phyloP scores from a whole-genome alignment of 92 coral and sea anemone genomes.

The Zoanthus sociatus region DNA sequence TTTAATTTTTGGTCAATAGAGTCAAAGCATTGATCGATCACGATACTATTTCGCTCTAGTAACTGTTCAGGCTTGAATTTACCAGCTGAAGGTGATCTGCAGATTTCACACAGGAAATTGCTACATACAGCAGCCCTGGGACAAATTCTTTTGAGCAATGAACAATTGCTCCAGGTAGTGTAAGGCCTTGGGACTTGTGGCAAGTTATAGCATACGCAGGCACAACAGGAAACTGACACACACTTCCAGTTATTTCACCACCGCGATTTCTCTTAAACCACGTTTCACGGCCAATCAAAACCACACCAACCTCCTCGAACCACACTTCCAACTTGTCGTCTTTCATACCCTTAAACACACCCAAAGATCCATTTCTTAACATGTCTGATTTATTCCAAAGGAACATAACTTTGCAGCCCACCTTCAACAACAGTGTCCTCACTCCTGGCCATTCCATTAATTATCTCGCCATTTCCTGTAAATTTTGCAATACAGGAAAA shows the following conservation, averaged over 20 bases:
- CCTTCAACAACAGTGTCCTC: conserved; percentile 24
- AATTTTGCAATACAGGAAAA: background rate
- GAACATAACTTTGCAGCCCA: conserved; percentile 31
- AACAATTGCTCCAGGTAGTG: background rate
- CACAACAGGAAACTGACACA: conserved; percentile 1
- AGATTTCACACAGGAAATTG: background rate
- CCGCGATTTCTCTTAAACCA: conserved; percentile 9
- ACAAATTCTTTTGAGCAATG: conserved; percentile 20
- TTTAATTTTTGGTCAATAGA: no score
- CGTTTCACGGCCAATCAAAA: background rate
- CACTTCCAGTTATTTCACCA: background rate
- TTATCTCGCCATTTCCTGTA: conserved; percentile 18
- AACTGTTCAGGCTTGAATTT: conserved; percentile 2
- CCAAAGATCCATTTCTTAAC: conserved; percentile 35
- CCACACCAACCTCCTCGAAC: conserved; percentile 7
- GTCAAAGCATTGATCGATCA: background rate
- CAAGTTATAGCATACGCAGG: background rate
- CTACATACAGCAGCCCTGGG: background rate
- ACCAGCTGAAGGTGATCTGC: background rate
- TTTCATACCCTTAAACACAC: conserved; percentile 4
- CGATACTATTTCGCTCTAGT: background rate
- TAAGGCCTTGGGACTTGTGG: conserved; percentile 5
- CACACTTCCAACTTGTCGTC: background rate
- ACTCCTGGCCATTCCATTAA: conserved; percentile 45
- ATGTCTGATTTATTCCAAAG: conserved; percentile 24